Evolutionary conservation across 1,140 invertebrate species (phyloP).

Genomic region (Rhopalosiphum maidis): DNA sequence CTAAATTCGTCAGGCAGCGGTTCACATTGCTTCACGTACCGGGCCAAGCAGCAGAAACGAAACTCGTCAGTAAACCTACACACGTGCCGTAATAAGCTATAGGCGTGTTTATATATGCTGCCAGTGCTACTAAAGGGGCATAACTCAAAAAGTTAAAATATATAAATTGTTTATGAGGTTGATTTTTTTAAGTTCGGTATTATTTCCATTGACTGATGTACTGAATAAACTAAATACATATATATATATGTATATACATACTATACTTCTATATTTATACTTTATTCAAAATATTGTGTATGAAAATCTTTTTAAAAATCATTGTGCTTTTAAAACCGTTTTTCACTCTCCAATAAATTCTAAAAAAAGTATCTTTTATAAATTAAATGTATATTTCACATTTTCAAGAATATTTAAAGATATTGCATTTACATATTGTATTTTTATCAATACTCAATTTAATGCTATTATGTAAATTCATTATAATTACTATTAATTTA

Average conservation of each 20-base stretch:
- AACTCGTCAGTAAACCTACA: conserved; percentile 65
- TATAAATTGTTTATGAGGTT: too few species aligned
- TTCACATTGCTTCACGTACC: conserved; percentile 63
- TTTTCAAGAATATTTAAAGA: background rate
- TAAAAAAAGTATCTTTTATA: background rate
- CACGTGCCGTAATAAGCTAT: background rate
- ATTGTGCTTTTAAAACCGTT: background rate
- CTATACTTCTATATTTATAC: too few species aligned
- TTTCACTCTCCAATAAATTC: background rate
- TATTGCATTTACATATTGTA: background rate
- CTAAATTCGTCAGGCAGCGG: conserved; percentile 68
- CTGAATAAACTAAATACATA: too few species aligned
- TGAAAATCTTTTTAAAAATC: background rate
- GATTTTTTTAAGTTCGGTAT: too few species aligned
- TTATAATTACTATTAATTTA: background rate
- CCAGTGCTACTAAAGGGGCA: too few species aligned
- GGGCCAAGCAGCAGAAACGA: conserved; percentile 67
- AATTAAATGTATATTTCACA: background rate
- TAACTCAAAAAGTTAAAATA: too few species aligned
- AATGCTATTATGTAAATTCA: background rate
- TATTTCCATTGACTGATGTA: too few species aligned
- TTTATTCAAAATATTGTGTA: too few species aligned
- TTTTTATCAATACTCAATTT: background rate
- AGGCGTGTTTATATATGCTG: background rate
- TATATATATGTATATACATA: too few species aligned